phyloP scores from a whole-genome alignment of 2,888 invertebrate genomes.

The Cenopis cana region DNA sequence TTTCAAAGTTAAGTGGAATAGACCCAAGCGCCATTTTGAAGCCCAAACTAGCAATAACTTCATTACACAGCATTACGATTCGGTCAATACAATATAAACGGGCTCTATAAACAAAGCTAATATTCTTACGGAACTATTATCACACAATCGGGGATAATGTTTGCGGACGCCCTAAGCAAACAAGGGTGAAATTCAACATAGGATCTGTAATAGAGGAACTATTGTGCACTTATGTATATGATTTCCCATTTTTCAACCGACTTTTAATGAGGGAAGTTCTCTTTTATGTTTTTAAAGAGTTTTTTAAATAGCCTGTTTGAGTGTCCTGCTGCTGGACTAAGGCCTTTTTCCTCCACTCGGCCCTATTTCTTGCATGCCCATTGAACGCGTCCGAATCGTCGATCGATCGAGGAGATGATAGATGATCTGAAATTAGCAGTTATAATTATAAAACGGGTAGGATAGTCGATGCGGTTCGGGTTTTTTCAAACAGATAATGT shows the following conservation, averaged over 20 bases:
- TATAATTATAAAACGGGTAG: not conserved
- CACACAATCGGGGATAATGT: not conserved
- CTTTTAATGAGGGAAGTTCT: not conserved
- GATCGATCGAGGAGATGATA: no score
- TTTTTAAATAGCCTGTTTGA: no score
- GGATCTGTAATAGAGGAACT: not conserved
- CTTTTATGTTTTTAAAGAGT: no score
- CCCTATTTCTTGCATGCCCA: no score
- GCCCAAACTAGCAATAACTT: not conserved
- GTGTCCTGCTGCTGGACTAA: no score
- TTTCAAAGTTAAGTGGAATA: not conserved
- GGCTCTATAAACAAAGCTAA: not conserved
- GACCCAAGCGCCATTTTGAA: not conserved
- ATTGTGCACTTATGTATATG: not conserved
- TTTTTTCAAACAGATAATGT: no score
- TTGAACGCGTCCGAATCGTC: no score
- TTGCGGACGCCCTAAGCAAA: constrained; percentile 11
- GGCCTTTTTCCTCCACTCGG: no score
- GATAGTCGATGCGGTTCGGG: constrained; percentile 48
- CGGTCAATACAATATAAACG: not conserved
- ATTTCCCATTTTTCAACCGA: not conserved
- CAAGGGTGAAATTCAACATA: not conserved
- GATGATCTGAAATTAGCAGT: not conserved
- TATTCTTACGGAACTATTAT: constrained; percentile 14
- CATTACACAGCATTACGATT: not conserved